phyloP scores from a whole-genome alignment of 2,888 invertebrate genomes.

The Cryptus armator region DNA sequence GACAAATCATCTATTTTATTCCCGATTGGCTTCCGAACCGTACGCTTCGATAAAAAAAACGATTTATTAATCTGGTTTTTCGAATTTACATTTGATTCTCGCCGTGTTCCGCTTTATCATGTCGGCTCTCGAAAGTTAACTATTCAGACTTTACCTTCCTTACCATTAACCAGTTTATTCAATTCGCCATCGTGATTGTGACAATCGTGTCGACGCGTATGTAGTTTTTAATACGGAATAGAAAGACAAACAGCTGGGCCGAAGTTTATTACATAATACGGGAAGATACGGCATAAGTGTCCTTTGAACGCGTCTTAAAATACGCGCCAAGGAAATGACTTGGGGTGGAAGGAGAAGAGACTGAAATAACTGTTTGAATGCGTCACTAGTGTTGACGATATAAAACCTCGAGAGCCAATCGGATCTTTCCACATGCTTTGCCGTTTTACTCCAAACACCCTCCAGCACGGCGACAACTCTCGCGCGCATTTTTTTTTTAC shows the following conservation, averaged over 20 bases:
- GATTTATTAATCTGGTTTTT: no score
- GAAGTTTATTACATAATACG: conserved; percentile 75
- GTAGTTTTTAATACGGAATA: not conserved
- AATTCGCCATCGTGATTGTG: no score
- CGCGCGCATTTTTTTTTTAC: conserved; percentile 48
- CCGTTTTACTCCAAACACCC: conserved; percentile 59
- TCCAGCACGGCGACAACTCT: conserved; percentile 20
- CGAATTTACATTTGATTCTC: no score
- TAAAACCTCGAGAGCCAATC: conserved; percentile 84
- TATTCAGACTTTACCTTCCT: no score
- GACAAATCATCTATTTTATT: not conserved
- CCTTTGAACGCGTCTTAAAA: conserved; percentile 83
- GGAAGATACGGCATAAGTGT: conserved; percentile 74
- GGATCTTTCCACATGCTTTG: conserved; percentile 86
- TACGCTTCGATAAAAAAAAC: no score
- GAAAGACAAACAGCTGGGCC: conserved; percentile 10
- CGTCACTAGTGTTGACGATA: conserved; percentile 38
- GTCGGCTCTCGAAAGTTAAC: no score
- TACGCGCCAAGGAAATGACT: conserved; percentile 85
- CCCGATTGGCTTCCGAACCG: no score
- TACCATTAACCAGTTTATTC: no score
- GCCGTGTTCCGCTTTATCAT: no score
- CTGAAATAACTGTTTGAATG: conserved; percentile 32
- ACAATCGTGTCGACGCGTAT: no score
- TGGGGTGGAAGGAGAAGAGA: conserved; percentile 2